Evolutionary conservation across 1,140 invertebrate species (phyloP), one percentile per base, ranked within the genome.

Genomic region (Neotoxoptera formosana): DNA sequence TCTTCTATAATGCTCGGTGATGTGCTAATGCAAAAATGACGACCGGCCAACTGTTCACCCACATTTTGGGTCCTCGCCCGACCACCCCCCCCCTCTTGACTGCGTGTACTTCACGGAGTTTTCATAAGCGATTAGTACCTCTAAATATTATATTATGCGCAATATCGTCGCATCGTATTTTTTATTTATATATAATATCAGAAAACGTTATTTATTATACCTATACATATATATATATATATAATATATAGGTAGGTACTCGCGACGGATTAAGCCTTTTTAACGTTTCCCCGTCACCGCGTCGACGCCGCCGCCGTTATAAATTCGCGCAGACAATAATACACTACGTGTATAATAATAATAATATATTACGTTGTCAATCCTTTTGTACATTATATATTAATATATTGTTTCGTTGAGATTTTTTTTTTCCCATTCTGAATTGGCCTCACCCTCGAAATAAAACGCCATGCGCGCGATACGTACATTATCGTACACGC

Each of bases 381-480:
- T 89, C 88, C 88, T 89, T 89, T 41, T 89, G 53, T 89, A n/a
- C 30, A 11, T 1, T 48, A n/a, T n/a, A n/a, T n/a, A 48, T 48
- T 41, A 41, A 48, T 60, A 76, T 89, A 89, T 88, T 48, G 34
- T 89, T 89, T 89, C n/a, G 88, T 89, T 0, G 86, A 23, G 30
- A 36, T 89, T 56, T 56, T 56, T 89, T 56, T 89, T 56, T n/a
- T 21, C 11, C 30, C 30, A 51, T 67, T 67, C 60, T 47, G 41
- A 47, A 86, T 47, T 88, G 47, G n/a, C 87, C 11, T 88, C 87
- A 34, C 87, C 88, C 88, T 56, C 48, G 51, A 56, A 51, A 84
- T 41, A 84, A 84, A 48, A 86, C 84, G 45, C 23, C 25, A 45
- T 47, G 45, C 41, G 25, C 84, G 1, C 41, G 34, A 84, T 45